Percentiles rank a stretch among this genome's conserved stretches.
These are phyloP conservation scores for Rhyacophila evoluta DNA, from an alignment of 2,888 invertebrate species.

Conservation along the genomic window DNA sequence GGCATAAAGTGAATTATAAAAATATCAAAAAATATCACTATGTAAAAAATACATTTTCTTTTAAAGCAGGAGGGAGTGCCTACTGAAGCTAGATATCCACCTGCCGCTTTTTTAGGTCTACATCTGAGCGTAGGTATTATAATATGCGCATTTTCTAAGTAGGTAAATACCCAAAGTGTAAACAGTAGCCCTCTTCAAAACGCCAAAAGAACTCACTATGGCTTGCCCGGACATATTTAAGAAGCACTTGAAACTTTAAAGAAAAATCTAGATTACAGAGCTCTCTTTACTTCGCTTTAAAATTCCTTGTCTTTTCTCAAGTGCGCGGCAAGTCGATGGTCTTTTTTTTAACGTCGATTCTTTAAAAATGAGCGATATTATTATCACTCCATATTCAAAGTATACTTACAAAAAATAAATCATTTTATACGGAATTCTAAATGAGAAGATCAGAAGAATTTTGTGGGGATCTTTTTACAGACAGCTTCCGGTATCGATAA, in stretches of 20 bases:
- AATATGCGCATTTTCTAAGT: neutral
- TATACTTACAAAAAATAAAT: too few species aligned
- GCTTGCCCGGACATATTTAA: neutral
- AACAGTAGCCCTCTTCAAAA: conserved; percentile 3
- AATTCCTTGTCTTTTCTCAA: conserved; percentile 3
- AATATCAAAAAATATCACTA: too few species aligned
- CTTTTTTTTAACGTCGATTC: neutral
- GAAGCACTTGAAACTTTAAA: conserved; percentile 2
- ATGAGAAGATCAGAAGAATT: too few species aligned
- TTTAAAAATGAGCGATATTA: neutral
- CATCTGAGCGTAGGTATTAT: neutral
- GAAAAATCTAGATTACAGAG: conserved; percentile 9
- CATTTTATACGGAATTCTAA: too few species aligned
- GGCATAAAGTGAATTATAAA: too few species aligned
- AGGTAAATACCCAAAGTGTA: neutral
- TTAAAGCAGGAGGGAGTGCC: too few species aligned
- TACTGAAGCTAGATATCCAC: too few species aligned
- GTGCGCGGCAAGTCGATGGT: neutral
- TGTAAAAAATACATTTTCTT: too few species aligned
- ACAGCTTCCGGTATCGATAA: too few species aligned
- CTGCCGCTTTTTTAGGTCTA: too few species aligned
- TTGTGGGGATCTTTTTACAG: too few species aligned
- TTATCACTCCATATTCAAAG: neutral
- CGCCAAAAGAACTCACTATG: neutral
- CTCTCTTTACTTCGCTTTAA: neutral